Conservation (phyloP, 2,113 vertebrate genomes). For the crab-eating macaque (Macaca fascicularis) region DNA sequence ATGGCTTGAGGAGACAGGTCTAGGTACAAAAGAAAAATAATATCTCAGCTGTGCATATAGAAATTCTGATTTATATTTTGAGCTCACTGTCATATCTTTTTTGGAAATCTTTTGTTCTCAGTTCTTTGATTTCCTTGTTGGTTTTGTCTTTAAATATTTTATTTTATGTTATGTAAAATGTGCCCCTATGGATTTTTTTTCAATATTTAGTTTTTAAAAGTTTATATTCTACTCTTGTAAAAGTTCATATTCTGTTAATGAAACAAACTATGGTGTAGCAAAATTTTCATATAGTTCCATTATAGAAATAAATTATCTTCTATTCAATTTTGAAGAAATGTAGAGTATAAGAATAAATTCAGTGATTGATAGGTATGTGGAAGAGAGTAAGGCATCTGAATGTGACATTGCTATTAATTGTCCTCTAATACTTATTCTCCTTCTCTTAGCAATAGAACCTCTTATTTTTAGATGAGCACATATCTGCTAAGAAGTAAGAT, state of each 20-base stretch:
- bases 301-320: background rate
- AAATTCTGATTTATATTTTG: conserved; percentile 1
- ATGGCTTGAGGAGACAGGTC: background rate
- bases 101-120: background rate
- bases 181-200: background rate
- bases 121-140: conserved; percentile 1
- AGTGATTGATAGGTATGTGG: background rate
- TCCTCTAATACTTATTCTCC: background rate
- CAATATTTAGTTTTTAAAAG: background rate
- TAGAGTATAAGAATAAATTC: background rate
- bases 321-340: background rate
- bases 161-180: background rate
- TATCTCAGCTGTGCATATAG: background rate
- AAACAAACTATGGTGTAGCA: background rate
- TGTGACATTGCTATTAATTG: background rate
- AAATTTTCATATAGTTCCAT: background rate
- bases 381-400: background rate
- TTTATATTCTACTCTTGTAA: background rate
- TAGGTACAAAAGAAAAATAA: background rate
- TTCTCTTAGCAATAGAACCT: background rate
- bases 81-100: background rate
- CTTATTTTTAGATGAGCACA: background rate
- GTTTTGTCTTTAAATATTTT: background rate
- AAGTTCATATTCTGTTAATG: background rate
- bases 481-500: background rate